A percentile compares a stretch with the other conserved stretches of the same genome.
Conservation (phyloP, 2,797 vertebrate genomes). For the Emys orbicularis region DNA sequence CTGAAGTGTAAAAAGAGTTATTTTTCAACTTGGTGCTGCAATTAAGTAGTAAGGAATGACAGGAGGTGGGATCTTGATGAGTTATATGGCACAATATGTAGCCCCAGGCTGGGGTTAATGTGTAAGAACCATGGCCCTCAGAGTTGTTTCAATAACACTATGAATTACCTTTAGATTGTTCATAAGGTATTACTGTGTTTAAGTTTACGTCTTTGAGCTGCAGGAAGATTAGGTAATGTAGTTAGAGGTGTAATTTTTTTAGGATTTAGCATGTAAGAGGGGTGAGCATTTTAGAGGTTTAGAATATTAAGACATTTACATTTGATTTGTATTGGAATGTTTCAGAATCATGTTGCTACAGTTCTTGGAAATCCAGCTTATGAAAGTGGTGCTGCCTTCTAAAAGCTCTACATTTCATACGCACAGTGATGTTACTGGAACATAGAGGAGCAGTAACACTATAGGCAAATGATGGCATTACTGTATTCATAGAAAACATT, state of each 20-base stretch:
- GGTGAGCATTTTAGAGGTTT: not conserved
- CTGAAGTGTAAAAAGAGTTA: constrained; percentile 6
- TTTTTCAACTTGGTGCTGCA: not conserved
- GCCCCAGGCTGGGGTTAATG: not conserved
- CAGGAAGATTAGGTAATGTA: constrained; percentile 8
- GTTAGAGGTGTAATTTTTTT: not conserved
- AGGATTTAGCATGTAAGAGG: not conserved
- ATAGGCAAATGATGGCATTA: not conserved
- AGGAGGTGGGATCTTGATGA: constrained; percentile 11
- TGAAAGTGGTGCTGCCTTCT: not conserved
- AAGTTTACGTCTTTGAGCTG: constrained; percentile 17
- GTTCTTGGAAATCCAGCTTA: not conserved
- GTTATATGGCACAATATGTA: not conserved
- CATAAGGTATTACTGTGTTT: constrained; percentile 10
- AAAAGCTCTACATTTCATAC: not conserved
- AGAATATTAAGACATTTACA: not conserved
- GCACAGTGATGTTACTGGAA: not conserved
- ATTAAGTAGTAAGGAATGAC: constrained; percentile 32
- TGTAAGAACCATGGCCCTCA: constrained; percentile 13
- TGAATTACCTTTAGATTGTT: constrained; percentile 7
- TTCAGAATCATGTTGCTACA: not conserved
- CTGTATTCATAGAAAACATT: constrained; percentile 23
- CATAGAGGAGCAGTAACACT: not conserved
- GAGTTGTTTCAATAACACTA: constrained; percentile 31
- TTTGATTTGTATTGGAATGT: constrained; percentile 2